Evolutionary conservation across 2,113 vertebrate genomes (phyloP).

Genomic region (Hippopotamus amphibius): DNA sequence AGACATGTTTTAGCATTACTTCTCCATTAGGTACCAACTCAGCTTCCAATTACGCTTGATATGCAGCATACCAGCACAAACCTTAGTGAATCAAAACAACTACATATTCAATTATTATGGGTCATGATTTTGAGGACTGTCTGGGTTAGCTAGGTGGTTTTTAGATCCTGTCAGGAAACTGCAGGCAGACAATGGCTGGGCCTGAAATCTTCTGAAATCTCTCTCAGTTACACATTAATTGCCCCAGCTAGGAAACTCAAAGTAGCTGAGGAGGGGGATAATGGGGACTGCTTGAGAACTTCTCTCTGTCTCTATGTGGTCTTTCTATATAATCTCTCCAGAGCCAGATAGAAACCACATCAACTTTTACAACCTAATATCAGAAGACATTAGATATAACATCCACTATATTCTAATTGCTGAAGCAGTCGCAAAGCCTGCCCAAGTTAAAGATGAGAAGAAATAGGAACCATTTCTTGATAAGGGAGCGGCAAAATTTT

Average conservation of each 20-base stretch:
- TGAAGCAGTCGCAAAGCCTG: neutral
- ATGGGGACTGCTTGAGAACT: neutral
- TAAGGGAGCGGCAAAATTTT: neutral
- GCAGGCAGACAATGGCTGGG: neutral
- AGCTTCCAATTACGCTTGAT: neutral
- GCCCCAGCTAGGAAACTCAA: neutral
- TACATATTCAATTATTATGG: neutral
- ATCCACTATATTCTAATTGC: neutral
- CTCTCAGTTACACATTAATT: too few relatives aligned
- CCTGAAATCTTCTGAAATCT: neutral
- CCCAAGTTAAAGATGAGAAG: neutral
- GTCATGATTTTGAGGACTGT: neutral
- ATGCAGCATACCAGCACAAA: neutral
- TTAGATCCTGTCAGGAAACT: neutral
- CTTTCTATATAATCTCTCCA: neutral
- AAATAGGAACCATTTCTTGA: neutral
- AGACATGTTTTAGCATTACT: neutral
- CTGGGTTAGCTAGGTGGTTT: neutral
- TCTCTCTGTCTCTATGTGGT: neutral
- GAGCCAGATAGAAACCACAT: neutral
- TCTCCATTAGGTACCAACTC: neutral
- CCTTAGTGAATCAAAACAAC: neutral
- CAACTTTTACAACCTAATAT: neutral
- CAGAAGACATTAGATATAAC: neutral
- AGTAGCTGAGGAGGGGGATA: neutral